A percentile compares a stretch with the other conserved stretches of the same genome.
These are phyloP conservation scores for Balaeniceps rex DNA, from an alignment of 2,113 vertebrate species.

Conservation along the genomic window DNA sequence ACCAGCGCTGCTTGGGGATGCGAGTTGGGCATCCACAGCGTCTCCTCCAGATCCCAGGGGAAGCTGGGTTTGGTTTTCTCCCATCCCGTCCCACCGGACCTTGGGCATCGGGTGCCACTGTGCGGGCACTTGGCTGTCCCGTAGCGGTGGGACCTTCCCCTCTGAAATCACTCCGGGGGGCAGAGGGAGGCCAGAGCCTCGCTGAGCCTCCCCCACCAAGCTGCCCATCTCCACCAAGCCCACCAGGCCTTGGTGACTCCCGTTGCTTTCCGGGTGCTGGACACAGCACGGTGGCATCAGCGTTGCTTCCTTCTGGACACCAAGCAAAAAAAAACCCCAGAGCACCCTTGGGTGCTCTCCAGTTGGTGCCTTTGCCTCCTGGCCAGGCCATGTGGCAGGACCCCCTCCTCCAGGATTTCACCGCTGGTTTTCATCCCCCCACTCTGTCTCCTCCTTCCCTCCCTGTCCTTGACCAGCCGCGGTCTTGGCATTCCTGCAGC, in stretches of 20 bases:
- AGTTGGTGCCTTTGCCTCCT: not conserved
- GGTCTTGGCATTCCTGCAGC: not conserved
- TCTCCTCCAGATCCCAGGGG: not conserved
- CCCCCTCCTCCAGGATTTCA: not conserved
- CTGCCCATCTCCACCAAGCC: not conserved
- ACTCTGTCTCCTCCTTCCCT: not conserved
- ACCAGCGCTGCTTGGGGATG: not conserved
- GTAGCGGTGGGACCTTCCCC: rapidly evolving
- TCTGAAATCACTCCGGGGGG: not conserved
- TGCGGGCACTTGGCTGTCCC: rapidly evolving
- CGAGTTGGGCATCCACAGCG: rapidly evolving
- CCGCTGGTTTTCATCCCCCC: not conserved
- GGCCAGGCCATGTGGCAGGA: not conserved
- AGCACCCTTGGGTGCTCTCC: not conserved
- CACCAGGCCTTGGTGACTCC: not conserved
- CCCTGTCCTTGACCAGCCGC: not conserved
- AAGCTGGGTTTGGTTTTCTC: not conserved
- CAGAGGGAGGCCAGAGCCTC: not conserved
- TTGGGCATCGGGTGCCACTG: no score
- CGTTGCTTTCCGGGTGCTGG: not conserved
- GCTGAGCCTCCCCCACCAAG: not conserved
- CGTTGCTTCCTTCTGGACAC: not conserved
- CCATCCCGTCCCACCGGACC: rapidly evolving
- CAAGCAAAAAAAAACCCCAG: not conserved
- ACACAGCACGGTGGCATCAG: rapidly evolving